These are phyloP conservation scores for Hypena proboscidalis DNA, from an alignment of 2,888 invertebrate genomes.

Conservation along the genomic window DNA sequence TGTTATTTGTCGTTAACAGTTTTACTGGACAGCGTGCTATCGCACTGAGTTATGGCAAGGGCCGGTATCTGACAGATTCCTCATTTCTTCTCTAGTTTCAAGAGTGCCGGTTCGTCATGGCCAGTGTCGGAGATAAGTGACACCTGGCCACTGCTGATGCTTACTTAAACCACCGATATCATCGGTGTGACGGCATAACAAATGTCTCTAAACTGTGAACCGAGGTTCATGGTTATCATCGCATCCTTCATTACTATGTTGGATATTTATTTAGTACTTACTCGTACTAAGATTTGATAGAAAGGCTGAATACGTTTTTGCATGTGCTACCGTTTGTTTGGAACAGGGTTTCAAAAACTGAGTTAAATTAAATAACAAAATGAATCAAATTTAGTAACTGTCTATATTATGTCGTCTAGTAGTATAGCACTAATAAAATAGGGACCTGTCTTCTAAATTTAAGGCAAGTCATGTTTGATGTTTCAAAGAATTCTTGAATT, in stretches of 20 bases:
- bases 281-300: too few relatives aligned
- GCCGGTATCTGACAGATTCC: slow-evolving; percentile 55
- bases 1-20: slow-evolving; percentile 82
- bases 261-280: too few relatives aligned
- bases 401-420: too few relatives aligned
- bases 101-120: slow-evolving; percentile 54
- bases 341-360: too few relatives aligned
- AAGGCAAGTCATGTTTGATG: too few relatives aligned
- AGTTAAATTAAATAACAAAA: too few relatives aligned
- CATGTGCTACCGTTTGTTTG: too few relatives aligned
- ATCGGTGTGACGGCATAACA: slow-evolving; percentile 37
- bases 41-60: slow-evolving; percentile 76
- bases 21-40: slow-evolving; percentile 71
- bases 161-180: slow-evolving; percentile 40
- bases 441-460: too few relatives aligned
- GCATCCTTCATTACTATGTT: slow-evolving; percentile 15
- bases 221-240: slow-evolving; percentile 35
- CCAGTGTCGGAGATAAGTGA: slow-evolving; percentile 58
- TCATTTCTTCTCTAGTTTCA: slow-evolving; percentile 70
- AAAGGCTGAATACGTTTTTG: too few relatives aligned
- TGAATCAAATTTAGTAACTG: too few relatives aligned
- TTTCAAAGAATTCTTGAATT: too few relatives aligned
- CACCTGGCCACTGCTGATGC: slow-evolving; percentile 44
- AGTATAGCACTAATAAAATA: too few relatives aligned
- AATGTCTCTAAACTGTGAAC: slow-evolving; percentile 29